A percentile compares a stretch with the other conserved stretches of the same genome.
phyloP scores from a whole-genome alignment of 2,797 vertebrate species.

The Coreius guichenoti region DNA sequence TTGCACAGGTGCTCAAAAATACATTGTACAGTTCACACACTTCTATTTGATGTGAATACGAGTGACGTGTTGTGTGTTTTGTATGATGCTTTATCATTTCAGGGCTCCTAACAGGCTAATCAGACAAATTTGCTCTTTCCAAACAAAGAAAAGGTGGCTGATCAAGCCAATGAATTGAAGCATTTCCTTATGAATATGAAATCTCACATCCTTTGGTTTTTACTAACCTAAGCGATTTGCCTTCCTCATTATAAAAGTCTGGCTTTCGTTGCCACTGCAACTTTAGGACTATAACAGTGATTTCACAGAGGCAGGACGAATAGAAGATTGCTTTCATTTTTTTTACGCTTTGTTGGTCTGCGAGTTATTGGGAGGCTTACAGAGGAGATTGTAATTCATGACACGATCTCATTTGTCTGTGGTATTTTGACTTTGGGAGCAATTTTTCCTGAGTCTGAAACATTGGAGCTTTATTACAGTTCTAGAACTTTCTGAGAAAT shows the following conservation, averaged over 20 bases:
- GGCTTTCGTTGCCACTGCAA: conserved; percentile 1
- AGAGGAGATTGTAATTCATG: conserved; percentile 5
- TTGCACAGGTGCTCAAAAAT: no score
- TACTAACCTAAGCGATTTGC: background rate
- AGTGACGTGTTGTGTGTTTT: background rate
- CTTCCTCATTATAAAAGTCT: background rate
- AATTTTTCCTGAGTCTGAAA: background rate
- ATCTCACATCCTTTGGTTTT: background rate
- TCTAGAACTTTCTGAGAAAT: background rate
- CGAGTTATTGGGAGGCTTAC: conserved; percentile 15
- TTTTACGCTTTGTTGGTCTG: background rate
- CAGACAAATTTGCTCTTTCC: background rate
- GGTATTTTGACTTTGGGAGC: background rate
- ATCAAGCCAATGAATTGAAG: background rate
- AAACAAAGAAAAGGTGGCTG: background rate
- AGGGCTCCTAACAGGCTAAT: background rate
- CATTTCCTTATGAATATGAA: background rate
- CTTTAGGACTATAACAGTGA: background rate
- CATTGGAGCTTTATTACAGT: background rate
- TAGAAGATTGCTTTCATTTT: background rate
- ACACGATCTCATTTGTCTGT: background rate
- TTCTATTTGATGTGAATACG: no score
- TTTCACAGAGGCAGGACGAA: background rate
- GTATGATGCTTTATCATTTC: background rate
- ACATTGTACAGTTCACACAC: no score